These are phyloP conservation scores for Ibidorhyncha struthersii DNA, from an alignment of 2,113 vertebrate species.

Conservation along the genomic window DNA sequence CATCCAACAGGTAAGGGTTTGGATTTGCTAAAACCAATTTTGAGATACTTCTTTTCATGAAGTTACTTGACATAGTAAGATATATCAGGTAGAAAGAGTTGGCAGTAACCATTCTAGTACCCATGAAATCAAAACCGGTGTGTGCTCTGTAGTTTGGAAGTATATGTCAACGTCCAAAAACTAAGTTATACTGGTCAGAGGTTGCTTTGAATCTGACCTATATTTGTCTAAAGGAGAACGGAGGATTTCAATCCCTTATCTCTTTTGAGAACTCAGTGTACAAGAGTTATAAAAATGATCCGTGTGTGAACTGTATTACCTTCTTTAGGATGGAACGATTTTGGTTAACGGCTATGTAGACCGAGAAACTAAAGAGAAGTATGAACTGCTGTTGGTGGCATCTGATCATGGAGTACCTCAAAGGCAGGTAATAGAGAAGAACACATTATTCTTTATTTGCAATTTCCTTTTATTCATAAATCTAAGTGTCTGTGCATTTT, in stretches of 20 bases:
- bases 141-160: fast-evolving
- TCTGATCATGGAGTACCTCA: constrained; percentile 73
- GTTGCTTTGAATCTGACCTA: background rate
- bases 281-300: background rate
- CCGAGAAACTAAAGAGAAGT: constrained; percentile 72
- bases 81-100: background rate
- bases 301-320: background rate
- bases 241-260: background rate
- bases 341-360: constrained; percentile 67
- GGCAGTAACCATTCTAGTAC: background rate
- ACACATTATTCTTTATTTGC: background rate
- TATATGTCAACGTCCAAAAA: background rate
- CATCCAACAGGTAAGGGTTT: constrained; percentile 70
- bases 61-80: background rate
- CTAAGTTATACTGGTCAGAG: background rate
- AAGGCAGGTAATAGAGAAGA: constrained; percentile 67
- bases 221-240: background rate
- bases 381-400: constrained; percentile 72
- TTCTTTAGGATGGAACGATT: constrained; percentile 76
- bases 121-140: background rate
- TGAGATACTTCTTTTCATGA: background rate
- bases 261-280: background rate
- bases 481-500: background rate
- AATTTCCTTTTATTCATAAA: background rate
- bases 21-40: background rate